phyloP scores from a whole-genome alignment of 2,113 vertebrate genomes.

The Brachyhypopomus gauderio region DNA sequence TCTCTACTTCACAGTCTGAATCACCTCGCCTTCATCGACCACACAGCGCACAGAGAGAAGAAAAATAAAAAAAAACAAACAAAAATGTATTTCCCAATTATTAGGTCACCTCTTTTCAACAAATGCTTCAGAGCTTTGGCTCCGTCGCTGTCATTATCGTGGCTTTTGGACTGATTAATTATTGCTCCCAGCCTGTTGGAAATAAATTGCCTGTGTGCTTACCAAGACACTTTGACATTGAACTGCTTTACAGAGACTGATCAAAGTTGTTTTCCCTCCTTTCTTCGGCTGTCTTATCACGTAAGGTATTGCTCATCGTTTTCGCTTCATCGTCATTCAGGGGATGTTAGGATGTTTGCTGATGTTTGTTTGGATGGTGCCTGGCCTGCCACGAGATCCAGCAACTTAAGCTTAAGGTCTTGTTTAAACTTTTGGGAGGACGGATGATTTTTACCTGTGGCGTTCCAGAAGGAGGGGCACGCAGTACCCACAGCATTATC shows the following conservation, averaged over 20 bases:
- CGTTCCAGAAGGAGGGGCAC: too few relatives aligned
- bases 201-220: constrained; percentile 9
- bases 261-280: not conserved
- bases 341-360: not conserved
- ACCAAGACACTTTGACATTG: constrained; percentile 12
- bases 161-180: constrained; percentile 31
- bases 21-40: not conserved
- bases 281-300: constrained; percentile 7
- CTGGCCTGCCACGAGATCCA: not conserved
- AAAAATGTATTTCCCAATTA: not conserved
- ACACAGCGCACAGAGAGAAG: not conserved
- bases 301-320: constrained; percentile 12
- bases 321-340: not conserved
- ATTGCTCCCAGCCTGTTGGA: not conserved
- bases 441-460: too few relatives aligned
- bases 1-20: not conserved
- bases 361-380: not conserved
- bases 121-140: constrained; percentile 3
- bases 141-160: not conserved
- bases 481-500: not conserved
- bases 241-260: constrained; percentile 14
- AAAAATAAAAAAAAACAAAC: not conserved
- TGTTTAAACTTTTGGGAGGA: not conserved
- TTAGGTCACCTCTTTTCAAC: constrained; percentile 8
- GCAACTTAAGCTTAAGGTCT: not conserved